Percentiles rank a stretch among this genome's conserved stretches.
These are phyloP conservation scores for Sclerurus mexicanus DNA, from an alignment of 2,113 vertebrate species.

Conservation along the genomic window DNA sequence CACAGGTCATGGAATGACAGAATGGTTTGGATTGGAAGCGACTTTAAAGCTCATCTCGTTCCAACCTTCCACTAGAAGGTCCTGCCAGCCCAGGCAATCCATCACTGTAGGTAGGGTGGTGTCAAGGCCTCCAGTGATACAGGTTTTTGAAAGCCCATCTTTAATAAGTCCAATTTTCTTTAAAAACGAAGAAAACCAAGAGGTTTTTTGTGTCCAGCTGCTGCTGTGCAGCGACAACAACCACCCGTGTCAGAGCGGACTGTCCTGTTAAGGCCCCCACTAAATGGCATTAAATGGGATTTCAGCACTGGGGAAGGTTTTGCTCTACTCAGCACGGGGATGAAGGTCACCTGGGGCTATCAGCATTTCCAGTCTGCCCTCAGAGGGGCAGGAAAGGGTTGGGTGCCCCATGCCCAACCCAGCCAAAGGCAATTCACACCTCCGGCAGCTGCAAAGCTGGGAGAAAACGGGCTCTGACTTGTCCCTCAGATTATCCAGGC, in stretches of 20 bases:
- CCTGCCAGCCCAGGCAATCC: background rate
- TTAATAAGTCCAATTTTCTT: background rate
- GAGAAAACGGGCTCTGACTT: background rate
- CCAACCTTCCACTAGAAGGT: background rate
- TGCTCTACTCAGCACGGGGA: background rate
- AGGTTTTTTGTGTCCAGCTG: background rate
- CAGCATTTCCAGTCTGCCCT: background rate
- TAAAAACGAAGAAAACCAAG: background rate
- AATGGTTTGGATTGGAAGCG: background rate
- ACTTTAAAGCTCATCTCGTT: background rate
- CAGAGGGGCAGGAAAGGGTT: background rate
- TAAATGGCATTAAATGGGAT: rapidly evolving
- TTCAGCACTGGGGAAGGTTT: background rate
- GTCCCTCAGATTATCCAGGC: background rate
- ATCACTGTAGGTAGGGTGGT: rapidly evolving
- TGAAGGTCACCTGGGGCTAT: background rate
- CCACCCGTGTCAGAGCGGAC: rapidly evolving
- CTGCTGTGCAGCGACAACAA: background rate
- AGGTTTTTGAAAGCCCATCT: background rate
- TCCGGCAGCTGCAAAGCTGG: background rate
- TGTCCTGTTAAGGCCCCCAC: rapidly evolving
- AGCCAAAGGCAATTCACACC: background rate
- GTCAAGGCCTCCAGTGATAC: background rate
- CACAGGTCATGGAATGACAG: background rate
- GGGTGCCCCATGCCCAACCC: background rate